These are phyloP conservation scores for Ictidomys tridecemlineatus DNA, from an alignment of 2,113 vertebrate species.

Conservation along the genomic window DNA sequence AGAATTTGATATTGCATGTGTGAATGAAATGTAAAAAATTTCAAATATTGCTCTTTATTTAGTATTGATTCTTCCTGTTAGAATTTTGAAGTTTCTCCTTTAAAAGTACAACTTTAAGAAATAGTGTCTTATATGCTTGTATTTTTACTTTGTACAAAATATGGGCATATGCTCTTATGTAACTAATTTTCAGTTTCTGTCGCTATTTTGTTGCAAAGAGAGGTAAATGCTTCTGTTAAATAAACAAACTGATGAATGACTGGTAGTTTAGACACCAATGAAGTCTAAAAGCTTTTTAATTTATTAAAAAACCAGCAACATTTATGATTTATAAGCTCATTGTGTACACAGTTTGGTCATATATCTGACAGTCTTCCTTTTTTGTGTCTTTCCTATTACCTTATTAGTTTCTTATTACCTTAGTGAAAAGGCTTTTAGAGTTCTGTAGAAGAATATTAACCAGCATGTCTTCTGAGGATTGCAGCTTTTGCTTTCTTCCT, in stretches of 20 bases:
- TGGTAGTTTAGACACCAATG: constrained; percentile 81
- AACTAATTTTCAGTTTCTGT: constrained; percentile 53
- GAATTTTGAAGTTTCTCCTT: constrained; percentile 30
- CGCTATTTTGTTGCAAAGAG: background rate
- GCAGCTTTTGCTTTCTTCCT: background rate
- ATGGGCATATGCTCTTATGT: background rate
- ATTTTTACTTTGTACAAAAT: constrained; percentile 36
- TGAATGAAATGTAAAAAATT: background rate
- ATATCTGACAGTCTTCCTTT: constrained; percentile 75
- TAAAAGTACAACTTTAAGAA: background rate
- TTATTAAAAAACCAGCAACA: constrained; percentile 74
- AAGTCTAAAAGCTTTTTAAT: constrained; percentile 85
- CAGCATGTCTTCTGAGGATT: constrained; percentile 65
- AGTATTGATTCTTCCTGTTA: background rate
- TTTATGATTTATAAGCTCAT: constrained; percentile 77
- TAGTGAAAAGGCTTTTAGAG: constrained; percentile 67
- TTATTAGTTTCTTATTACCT: constrained; percentile 63
- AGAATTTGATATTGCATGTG: background rate
- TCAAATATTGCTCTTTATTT: background rate
- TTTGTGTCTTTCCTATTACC: constrained; percentile 67
- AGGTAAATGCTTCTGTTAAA: constrained; percentile 77
- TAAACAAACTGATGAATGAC: constrained; percentile 81
- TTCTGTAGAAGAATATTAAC: constrained; percentile 62
- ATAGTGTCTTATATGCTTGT: background rate
- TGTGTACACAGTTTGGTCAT: constrained; percentile 77